phyloP scores from a whole-genome alignment of 2,797 vertebrate genomes.

The Lepus oiostolus region DNA sequence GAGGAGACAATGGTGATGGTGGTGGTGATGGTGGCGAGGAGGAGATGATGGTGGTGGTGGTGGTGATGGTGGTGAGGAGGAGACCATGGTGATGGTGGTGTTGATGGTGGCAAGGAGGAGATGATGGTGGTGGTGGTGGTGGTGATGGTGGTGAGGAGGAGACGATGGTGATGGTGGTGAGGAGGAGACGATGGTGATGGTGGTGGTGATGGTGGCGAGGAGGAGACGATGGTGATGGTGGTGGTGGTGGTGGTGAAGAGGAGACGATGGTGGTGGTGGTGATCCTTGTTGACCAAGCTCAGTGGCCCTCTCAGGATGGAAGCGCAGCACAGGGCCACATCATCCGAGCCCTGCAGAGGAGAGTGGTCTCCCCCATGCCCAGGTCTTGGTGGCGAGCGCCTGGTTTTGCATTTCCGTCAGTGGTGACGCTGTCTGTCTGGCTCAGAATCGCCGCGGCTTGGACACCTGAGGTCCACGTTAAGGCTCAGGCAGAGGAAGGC shows the following conservation, averaged over 20 bases:
- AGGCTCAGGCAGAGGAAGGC: neutral
- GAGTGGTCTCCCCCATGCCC: fast-evolving
- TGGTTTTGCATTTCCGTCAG: too few relatives aligned
- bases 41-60: too few relatives aligned
- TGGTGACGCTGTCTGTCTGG: neutral
- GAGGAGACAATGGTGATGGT: too few relatives aligned
- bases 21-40: too few relatives aligned
- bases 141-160: neutral
- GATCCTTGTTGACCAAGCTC: neutral
- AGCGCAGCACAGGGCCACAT: neutral
- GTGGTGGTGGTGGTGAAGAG: neutral
- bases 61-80: too few relatives aligned
- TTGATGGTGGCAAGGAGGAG: fast-evolving
- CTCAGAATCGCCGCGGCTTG: neutral
- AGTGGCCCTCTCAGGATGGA: neutral
- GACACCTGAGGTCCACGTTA: neutral
- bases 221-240: fast-evolving
- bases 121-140: fast-evolving
- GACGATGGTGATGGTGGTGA: neutral
- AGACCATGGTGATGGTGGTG: too few relatives aligned
- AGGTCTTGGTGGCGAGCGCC: fast-evolving
- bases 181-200: neutral
- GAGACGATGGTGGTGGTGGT: too few relatives aligned
- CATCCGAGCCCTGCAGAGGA: neutral
- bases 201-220: too few relatives aligned